Evolutionary conservation across 2,888 invertebrate genomes (phyloP).

Genomic region (Mesorhabditis sp.): DNA sequence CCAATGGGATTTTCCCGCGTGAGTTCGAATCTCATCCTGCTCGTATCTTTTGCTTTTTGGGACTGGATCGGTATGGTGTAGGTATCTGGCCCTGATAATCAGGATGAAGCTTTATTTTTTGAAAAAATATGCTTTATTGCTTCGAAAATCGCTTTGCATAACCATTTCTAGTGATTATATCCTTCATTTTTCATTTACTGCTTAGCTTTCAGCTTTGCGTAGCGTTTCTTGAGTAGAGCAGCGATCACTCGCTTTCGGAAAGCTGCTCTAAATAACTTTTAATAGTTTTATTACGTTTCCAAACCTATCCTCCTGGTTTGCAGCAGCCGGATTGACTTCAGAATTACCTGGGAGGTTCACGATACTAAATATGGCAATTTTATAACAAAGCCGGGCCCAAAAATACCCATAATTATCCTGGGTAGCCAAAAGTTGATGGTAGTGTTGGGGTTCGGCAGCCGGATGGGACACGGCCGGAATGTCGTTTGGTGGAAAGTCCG

Average conservation of each 20-base stretch:
- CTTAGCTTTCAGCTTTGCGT: background rate
- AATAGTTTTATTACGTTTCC: background rate
- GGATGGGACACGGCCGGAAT: background rate
- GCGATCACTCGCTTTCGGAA: background rate
- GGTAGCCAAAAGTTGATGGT: background rate
- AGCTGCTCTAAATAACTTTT: background rate
- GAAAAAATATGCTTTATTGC: too few species aligned
- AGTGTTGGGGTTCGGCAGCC: background rate
- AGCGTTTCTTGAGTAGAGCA: background rate
- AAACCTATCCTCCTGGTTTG: too few species aligned
- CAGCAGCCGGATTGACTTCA: too few species aligned
- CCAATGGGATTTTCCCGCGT: constrained; percentile 48
- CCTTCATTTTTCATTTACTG: background rate
- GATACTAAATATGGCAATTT: too few species aligned
- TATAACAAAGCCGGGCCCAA: background rate
- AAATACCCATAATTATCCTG: constrained; percentile 1
- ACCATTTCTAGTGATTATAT: too few species aligned
- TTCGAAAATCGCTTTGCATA: too few species aligned
- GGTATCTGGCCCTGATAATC: too few species aligned
- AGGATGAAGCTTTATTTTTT: too few species aligned
- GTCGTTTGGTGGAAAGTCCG: too few species aligned
- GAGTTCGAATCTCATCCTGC: constrained; percentile 56
- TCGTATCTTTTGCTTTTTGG: background rate
- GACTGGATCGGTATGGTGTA: too few species aligned
- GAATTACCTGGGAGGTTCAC: too few species aligned